These are phyloP conservation scores for Amiota mariae DNA, from an alignment of 2,888 invertebrate species.

Conservation along the genomic window DNA sequence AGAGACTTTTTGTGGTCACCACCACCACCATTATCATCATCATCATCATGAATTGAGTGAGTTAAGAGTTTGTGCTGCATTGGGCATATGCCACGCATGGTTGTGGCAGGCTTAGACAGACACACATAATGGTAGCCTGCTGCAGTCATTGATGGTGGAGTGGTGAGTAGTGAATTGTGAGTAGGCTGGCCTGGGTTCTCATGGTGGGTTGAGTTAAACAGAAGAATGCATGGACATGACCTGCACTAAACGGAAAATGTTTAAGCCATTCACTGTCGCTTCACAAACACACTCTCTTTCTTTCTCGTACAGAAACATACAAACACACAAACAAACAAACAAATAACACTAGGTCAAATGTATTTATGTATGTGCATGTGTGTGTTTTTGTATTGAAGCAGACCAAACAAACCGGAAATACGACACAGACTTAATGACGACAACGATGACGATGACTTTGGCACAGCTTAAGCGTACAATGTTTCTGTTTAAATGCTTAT, in stretches of 20 bases:
- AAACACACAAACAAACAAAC: background rate
- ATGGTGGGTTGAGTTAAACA: background rate
- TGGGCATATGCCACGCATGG: background rate
- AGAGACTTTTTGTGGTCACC: no score
- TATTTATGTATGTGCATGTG: slow-evolving; percentile 36
- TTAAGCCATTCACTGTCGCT: slow-evolving; percentile 15
- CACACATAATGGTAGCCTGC: slow-evolving; percentile 6
- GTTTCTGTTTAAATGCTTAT: background rate
- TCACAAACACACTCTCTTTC: background rate
- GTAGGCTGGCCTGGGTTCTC: background rate
- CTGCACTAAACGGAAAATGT: slow-evolving; percentile 49
- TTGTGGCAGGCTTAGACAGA: background rate
- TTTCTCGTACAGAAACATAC: background rate
- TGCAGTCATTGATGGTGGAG: background rate
- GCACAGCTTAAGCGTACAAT: background rate
- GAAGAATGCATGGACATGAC: slow-evolving; percentile 46
- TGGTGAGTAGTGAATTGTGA: background rate
- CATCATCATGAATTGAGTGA: background rate
- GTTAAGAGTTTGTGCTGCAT: background rate
- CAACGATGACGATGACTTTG: slow-evolving; percentile 18
- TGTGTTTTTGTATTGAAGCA: slow-evolving; percentile 24
- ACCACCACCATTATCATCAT: no score
- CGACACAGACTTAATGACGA: slow-evolving; percentile 49
- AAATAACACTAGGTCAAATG: slow-evolving; percentile 32
- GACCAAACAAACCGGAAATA: slow-evolving; percentile 44